Conservation (phyloP, 2,888 invertebrate genomes). For the Hydriomena furcata region DNA sequence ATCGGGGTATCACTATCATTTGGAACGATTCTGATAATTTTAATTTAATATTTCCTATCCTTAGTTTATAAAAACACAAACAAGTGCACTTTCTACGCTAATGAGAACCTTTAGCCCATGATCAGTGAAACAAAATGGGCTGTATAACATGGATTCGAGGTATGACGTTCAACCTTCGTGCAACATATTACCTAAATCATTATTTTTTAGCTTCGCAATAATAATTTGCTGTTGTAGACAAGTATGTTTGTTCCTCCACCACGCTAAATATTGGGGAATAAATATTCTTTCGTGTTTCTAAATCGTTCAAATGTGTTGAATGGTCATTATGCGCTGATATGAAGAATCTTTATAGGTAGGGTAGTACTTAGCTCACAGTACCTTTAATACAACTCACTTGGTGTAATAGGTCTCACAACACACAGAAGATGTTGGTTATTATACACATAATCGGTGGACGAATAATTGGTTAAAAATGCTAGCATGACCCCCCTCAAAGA, state of each 20-base stretch:
- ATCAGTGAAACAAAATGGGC: constrained; percentile 62
- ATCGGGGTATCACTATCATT: too few species aligned
- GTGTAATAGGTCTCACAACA: too few species aligned
- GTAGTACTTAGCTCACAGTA: too few species aligned
- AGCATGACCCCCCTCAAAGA: constrained; percentile 14
- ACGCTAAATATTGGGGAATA: too few species aligned
- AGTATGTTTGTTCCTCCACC: background rate
- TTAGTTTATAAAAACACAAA: background rate
- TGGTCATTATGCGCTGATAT: too few species aligned
- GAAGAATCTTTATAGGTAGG: too few species aligned
- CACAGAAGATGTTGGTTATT: too few species aligned
- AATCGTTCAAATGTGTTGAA: too few species aligned
- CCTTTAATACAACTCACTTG: too few species aligned
- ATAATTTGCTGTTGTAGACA: too few species aligned
- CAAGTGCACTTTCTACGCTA: constrained; percentile 12
- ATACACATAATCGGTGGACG: background rate
- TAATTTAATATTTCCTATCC: background rate
- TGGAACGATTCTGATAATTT: too few species aligned
- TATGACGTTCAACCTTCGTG: constrained; percentile 60
- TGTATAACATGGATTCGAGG: constrained; percentile 76
- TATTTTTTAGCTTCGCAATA: constrained; percentile 4
- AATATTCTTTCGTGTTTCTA: too few species aligned
- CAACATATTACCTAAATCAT: background rate
- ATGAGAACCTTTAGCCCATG: constrained; percentile 43
- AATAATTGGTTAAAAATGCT: background rate